phyloP scores from a whole-genome alignment of 2,888 invertebrate genomes.

The Nebria salina region DNA sequence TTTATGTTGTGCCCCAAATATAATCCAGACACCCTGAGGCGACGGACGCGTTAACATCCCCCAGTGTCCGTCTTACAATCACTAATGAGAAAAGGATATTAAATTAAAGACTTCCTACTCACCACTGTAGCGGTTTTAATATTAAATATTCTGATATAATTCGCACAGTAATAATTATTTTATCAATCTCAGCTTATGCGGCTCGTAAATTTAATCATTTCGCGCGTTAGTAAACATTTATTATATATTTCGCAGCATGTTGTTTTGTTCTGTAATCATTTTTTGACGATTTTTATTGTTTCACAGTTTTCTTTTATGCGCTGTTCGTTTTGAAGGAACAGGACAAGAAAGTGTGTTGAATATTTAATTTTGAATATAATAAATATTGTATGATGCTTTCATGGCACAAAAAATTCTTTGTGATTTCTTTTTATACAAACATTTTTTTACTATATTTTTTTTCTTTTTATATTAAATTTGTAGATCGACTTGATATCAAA shows the following conservation, averaged over 20 bases:
- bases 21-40: slow-evolving; percentile 35
- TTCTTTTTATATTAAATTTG: too few relatives aligned
- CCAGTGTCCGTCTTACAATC: slow-evolving; percentile 42
- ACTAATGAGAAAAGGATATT: slow-evolving; percentile 43
- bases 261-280: not conserved
- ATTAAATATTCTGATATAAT: slow-evolving; percentile 36
- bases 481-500: too few relatives aligned
- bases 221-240: not conserved
- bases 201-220: slow-evolving; percentile 32
- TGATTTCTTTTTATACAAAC: not conserved
- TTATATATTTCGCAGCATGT: not conserved
- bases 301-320: not conserved
- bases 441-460: too few relatives aligned
- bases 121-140: slow-evolving; percentile 26
- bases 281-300: not conserved
- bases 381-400: not conserved
- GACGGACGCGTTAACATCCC: not conserved
- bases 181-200: slow-evolving; percentile 37
- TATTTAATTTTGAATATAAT: not conserved
- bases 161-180: slow-evolving; percentile 29
- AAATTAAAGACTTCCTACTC: slow-evolving; percentile 41
- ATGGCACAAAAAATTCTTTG: not conserved
- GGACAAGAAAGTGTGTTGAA: not conserved
- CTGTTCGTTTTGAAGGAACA: not conserved
- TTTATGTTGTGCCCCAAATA: slow-evolving; percentile 35